These are phyloP conservation scores for Sabellastarte sp. DNA, from an alignment of 2,888 invertebrate genomes.

Conservation along the genomic window DNA sequence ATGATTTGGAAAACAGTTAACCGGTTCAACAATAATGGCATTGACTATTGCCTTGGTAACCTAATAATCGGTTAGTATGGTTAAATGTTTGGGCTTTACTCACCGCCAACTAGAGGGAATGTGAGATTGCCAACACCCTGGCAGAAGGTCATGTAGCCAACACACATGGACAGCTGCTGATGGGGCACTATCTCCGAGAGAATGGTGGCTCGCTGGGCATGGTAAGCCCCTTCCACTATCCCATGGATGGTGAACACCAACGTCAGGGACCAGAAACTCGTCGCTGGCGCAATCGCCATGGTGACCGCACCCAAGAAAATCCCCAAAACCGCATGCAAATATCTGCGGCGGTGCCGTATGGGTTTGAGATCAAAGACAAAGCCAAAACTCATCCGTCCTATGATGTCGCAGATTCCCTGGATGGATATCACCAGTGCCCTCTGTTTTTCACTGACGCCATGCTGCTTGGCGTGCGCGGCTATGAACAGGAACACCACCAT, in stretches of 20 bases:
- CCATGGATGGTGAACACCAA: slow-evolving; percentile 30
- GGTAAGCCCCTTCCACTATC: slow-evolving; percentile 34
- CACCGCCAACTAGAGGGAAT: slow-evolving; percentile 42
- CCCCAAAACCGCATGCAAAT: slow-evolving; percentile 24
- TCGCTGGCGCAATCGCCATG: not conserved
- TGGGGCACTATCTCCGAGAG: slow-evolving; percentile 38
- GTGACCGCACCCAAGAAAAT: slow-evolving; percentile 1
- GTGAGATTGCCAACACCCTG: slow-evolving; percentile 41
- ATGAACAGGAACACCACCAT: slow-evolving; percentile 37
- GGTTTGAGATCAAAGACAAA: slow-evolving; percentile 37
- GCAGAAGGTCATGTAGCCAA: slow-evolving; percentile 39
- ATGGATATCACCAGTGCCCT: slow-evolving; percentile 75
- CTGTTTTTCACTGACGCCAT: slow-evolving; percentile 36
- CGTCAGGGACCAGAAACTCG: not conserved
- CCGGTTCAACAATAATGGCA: too few relatives aligned
- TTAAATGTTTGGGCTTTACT: too few relatives aligned
- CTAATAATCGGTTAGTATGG: too few relatives aligned
- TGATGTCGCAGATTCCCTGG: slow-evolving; percentile 86
- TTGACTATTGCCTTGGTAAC: too few relatives aligned
- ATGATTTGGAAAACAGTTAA: too few relatives aligned
- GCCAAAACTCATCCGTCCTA: slow-evolving; percentile 72
- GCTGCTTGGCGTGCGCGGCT: slow-evolving; percentile 35
- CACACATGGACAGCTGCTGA: slow-evolving; percentile 36
- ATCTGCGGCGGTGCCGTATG: slow-evolving; percentile 29
- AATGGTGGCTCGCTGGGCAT: slow-evolving; percentile 42